Evolutionary conservation across 2,797 vertebrate species (phyloP).

Genomic region (Ctenopoma kingsleyae): DNA sequence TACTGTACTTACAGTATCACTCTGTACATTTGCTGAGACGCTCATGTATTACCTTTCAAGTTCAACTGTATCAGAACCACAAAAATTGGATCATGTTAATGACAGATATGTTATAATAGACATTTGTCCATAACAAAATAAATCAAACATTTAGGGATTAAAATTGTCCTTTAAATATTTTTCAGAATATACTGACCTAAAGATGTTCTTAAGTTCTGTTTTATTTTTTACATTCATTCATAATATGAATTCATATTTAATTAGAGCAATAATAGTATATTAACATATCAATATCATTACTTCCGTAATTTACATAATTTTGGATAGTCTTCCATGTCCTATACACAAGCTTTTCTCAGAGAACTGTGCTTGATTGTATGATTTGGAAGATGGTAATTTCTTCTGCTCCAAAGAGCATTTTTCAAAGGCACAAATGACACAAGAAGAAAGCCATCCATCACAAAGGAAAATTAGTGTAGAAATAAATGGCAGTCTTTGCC

Average conservation of each 20-base stretch:
- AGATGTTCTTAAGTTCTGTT: not conserved
- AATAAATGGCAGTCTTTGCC: constrained; percentile 81
- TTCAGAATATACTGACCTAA: not conserved
- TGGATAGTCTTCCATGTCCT: constrained; percentile 25
- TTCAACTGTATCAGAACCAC: not conserved
- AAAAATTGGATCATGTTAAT: not conserved
- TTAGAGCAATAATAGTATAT: constrained; percentile 9
- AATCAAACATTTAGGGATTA: not conserved
- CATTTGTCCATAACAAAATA: not conserved
- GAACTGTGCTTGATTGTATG: constrained; percentile 73
- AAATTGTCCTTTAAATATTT: not conserved
- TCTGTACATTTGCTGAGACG: no score
- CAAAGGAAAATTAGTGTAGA: constrained; percentile 86
- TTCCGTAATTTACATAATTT: constrained; percentile 28
- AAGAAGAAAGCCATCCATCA: constrained; percentile 88
- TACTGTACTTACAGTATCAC: not conserved
- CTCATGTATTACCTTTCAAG: no score
- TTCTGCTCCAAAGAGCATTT: constrained; percentile 85
- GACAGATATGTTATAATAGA: not conserved
- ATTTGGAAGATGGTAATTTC: constrained; percentile 83
- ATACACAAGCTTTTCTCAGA: constrained; percentile 25
- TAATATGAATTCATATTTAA: not conserved
- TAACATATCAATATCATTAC: constrained; percentile 11
- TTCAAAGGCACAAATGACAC: constrained; percentile 85
- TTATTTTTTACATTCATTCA: not conserved